Percentiles rank a stretch among this genome's conserved stretches.
Conservation (phyloP, 2,113 vertebrate species). For the Menura novaehollandiae region DNA sequence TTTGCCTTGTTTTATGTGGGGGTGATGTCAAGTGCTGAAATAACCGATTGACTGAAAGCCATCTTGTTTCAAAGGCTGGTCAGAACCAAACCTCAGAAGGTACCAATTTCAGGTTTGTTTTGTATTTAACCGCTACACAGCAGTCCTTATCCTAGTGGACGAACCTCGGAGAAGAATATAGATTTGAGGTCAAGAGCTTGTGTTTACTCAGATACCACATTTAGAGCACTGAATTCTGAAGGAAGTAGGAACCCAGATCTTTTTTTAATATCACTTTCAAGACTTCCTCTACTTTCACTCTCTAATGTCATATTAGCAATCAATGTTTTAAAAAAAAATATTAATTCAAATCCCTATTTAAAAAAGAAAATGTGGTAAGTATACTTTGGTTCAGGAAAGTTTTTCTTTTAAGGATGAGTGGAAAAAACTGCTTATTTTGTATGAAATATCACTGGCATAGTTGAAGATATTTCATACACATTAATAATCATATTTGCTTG, state of each 20-base stretch:
- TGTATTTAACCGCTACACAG: slow-evolving; percentile 21
- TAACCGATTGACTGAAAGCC: slow-evolving; percentile 52
- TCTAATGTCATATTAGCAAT: neutral
- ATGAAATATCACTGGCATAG: neutral
- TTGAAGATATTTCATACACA: neutral
- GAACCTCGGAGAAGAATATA: slow-evolving; percentile 15
- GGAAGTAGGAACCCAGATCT: slow-evolving; percentile 17
- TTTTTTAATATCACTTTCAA: slow-evolving; percentile 51
- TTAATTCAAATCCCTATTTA: neutral
- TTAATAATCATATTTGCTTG: neutral
- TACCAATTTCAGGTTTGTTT: slow-evolving; percentile 45
- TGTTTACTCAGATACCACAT: slow-evolving; percentile 35
- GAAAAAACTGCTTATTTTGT: neutral
- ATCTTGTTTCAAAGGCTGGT: slow-evolving; percentile 47
- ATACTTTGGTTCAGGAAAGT: slow-evolving; percentile 34
- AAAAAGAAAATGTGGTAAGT: slow-evolving; percentile 1
- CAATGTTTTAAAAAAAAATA: slow-evolving; percentile 39
- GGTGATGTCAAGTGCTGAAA: slow-evolving; percentile 66
- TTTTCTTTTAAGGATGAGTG: neutral
- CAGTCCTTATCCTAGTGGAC: neutral
- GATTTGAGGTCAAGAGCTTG: neutral
- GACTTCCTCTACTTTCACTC: neutral
- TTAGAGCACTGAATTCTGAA: slow-evolving; percentile 39
- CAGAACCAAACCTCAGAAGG: slow-evolving; percentile 47
- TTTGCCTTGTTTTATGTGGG: slow-evolving; percentile 61